Evolutionary conservation across 1,140 invertebrate species (phyloP).

Genomic region (Odontomachus brunneus): DNA sequence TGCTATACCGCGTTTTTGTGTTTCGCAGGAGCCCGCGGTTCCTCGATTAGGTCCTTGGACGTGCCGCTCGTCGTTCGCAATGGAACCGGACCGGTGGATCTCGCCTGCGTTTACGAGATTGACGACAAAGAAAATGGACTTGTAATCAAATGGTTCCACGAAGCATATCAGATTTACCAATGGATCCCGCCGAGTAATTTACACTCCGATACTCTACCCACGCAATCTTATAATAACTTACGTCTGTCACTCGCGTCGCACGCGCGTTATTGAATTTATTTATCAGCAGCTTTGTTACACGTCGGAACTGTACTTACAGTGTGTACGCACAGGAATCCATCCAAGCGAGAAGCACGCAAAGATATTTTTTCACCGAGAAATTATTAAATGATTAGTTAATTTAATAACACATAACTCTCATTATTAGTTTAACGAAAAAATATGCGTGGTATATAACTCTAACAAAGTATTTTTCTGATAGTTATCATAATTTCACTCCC

Average conservation of each 20-base stretch:
- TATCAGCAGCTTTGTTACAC: not conserved
- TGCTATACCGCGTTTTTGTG: not conserved
- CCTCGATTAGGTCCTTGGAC: conserved; percentile 88
- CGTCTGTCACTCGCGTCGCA: not conserved
- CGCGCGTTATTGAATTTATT: conserved; percentile 32
- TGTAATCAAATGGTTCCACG: conserved; percentile 92
- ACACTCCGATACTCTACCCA: not conserved
- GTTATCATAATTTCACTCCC: no score
- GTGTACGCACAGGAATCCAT: no score
- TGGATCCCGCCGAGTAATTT: conserved; percentile 89
- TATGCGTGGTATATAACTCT: no score
- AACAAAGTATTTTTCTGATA: no score
- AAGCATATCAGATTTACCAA: conserved; percentile 90
- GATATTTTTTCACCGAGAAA: no score
- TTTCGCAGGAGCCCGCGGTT: conserved; percentile 62
- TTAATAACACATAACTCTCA: no score
- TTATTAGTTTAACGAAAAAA: no score
- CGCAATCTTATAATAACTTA: conserved; percentile 35
- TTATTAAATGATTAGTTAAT: no score
- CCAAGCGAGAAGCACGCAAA: no score
- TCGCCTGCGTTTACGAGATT: conserved; percentile 90
- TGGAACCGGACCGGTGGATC: conserved; percentile 87
- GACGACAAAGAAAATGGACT: conserved; percentile 87
- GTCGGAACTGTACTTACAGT: not conserved
- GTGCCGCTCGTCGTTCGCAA: conserved; percentile 89